Percentiles rank a stretch among this genome's conserved stretches.
phyloP scores from a whole-genome alignment of 2,797 vertebrate species.

The Labroides dimidiatus region DNA sequence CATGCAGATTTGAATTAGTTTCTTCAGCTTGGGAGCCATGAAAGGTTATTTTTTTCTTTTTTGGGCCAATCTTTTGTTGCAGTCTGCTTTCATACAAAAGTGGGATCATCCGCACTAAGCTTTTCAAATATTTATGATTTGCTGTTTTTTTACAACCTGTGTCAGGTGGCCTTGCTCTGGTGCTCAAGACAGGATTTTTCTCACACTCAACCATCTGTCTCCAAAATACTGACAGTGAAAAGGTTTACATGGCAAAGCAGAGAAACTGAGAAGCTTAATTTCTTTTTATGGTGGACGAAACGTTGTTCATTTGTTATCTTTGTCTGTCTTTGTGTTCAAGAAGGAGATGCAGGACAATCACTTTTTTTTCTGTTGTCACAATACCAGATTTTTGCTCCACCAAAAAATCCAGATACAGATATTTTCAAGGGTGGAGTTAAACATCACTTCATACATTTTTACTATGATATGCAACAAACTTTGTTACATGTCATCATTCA shows the following conservation, averaged over 20 bases:
- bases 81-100: background rate
- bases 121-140: background rate
- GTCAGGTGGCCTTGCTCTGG: background rate
- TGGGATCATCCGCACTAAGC: background rate
- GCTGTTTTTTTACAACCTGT: background rate
- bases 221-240: slow-evolving; percentile 5
- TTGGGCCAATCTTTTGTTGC: background rate
- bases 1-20: background rate
- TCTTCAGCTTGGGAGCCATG: too few species aligned
- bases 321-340: slow-evolving; percentile 2
- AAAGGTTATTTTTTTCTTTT: background rate
- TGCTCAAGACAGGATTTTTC: background rate
- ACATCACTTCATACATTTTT: too few species aligned
- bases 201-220: slow-evolving; percentile 15
- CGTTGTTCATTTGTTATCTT: slow-evolving; percentile 5
- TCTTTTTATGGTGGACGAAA: slow-evolving; percentile 12
- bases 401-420: too few species aligned
- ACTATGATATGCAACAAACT: too few species aligned
- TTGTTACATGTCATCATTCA: too few species aligned
- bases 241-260: slow-evolving; percentile 22
- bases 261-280: slow-evolving; percentile 13
- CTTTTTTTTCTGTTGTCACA: background rate
- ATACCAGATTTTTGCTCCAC: too few species aligned
- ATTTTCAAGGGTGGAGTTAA: too few species aligned
- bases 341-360: background rate